A percentile compares a stretch with the other conserved stretches of the same genome.
Evolutionary conservation across 2,888 invertebrate species (phyloP).

Genomic region (Branchipolynoe longqiensis): DNA sequence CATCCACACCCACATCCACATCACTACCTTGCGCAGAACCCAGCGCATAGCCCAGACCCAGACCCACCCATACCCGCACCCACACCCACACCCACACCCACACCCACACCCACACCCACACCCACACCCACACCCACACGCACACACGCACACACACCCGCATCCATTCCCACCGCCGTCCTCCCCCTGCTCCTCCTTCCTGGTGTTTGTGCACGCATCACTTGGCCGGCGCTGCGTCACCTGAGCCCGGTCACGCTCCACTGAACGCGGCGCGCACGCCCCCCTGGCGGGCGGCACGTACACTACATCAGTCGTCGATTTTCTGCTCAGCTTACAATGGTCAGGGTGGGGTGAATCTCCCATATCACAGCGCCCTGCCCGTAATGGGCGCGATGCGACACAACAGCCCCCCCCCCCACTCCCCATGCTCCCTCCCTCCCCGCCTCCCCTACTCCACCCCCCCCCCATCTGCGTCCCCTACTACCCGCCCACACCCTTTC

Average conservation of each 20-base stretch:
- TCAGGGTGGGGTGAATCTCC: neutral
- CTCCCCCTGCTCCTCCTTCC: neutral
- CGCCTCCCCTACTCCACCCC: too few species aligned
- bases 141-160: neutral
- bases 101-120: neutral
- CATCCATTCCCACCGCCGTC: too few species aligned
- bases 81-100: neutral
- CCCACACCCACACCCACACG: too few species aligned
- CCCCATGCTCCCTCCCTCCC: too few species aligned
- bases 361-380: neutral
- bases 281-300: neutral
- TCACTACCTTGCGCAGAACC: too few species aligned
- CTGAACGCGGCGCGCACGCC: neutral
- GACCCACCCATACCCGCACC: too few species aligned
- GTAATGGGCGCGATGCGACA: neutral
- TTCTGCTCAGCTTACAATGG: neutral
- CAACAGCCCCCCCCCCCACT: neutral
- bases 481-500: too few species aligned
- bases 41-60: too few species aligned
- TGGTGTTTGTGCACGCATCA: constrained; percentile 6
- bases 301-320: constrained; percentile 1
- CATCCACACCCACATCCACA: too few species aligned
- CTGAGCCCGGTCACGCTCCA: constrained; percentile 33
- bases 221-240: neutral
- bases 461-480: too few species aligned